Base-by-base conservation (phyloP, 2,888 invertebrate genomes). In the Lochmaea crataegi region DNA sequence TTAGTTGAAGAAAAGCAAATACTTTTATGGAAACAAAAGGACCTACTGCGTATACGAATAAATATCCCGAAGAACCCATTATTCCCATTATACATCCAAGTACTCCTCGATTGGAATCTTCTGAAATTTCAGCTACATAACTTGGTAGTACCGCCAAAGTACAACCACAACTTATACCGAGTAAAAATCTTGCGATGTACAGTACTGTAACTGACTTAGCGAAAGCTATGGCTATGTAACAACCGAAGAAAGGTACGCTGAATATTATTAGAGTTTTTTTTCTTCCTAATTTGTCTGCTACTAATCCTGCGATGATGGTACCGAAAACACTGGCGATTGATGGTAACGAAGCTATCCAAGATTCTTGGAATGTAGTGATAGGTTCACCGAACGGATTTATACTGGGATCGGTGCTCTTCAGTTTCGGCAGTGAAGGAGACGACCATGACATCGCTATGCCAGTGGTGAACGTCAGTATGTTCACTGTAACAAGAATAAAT, bases 111-210 rank as follows among this genome's bases (percentile, higher is more conserved):
- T 92, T 90, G 32, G 93, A 91, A 73, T 93, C 92, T 88, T 94
- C 92, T 5, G 95, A 91, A 61, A 95, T 93, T 86, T 97, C 96
- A 57, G 94, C 94, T 73, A 95, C 91, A 86, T 96, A 97, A 90
- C 95, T 94, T 0, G 96, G 95, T 0, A 92, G 90, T 1, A 92
- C 91, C 0, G 93, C 92, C 86, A 92, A 93, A 14, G 92, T 87
- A 82, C 92, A 90, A 0, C 94, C 93, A 0, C 92, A 90, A 0
- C 90, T 91, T 0, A 93, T 81, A 64, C 94, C 94, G 85, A 89
- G 90, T 71, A 89, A 86, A 79, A 89, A 88, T 71, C 89, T 88
- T 67, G 90, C 91, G 7, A 86, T 89, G 86, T 89, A 91, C 68
- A 89, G 86, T 82, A 88, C 87, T 18, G 79, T 85, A 0, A 91